Evolutionary conservation across 2,113 vertebrate species (phyloP).

Genomic region (Clarias batrachus): DNA sequence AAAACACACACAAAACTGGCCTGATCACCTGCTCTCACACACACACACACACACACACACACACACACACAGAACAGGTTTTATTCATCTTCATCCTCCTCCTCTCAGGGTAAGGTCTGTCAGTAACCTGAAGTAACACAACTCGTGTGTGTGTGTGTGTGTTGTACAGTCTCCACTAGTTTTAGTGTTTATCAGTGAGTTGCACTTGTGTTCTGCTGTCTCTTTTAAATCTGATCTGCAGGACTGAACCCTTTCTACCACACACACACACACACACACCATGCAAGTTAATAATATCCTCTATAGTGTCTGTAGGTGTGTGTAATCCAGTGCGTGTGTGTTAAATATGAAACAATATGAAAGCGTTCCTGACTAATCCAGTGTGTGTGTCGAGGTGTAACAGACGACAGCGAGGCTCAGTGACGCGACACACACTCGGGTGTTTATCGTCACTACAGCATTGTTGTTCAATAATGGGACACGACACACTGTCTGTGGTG

Average conservation of each 20-base stretch:
- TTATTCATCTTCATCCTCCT: neutral
- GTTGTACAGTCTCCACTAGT: too few species aligned
- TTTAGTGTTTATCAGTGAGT: neutral
- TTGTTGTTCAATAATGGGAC: neutral
- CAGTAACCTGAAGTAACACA: neutral
- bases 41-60: conserved; percentile 1
- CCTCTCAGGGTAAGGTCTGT: neutral
- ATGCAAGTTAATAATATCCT: too few species aligned
- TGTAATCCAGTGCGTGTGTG: neutral
- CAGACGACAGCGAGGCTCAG: neutral
- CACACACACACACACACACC: too few species aligned
- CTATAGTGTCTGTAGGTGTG: too few species aligned
- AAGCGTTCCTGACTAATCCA: neutral
- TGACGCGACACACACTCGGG: neutral
- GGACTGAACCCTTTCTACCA: too few species aligned
- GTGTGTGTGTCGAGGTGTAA: neutral
- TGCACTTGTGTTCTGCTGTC: neutral
- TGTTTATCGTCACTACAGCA: neutral
- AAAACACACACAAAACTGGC: neutral
- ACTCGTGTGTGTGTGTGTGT: neutral
- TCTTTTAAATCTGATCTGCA: too few species aligned
- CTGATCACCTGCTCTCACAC: neutral
- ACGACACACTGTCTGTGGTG: too few species aligned
- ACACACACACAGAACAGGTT: conserved; percentile 29
- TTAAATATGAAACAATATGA: neutral